Conservation (phyloP, 2,797 vertebrate genomes). For the Ispidina lecontei region DNA sequence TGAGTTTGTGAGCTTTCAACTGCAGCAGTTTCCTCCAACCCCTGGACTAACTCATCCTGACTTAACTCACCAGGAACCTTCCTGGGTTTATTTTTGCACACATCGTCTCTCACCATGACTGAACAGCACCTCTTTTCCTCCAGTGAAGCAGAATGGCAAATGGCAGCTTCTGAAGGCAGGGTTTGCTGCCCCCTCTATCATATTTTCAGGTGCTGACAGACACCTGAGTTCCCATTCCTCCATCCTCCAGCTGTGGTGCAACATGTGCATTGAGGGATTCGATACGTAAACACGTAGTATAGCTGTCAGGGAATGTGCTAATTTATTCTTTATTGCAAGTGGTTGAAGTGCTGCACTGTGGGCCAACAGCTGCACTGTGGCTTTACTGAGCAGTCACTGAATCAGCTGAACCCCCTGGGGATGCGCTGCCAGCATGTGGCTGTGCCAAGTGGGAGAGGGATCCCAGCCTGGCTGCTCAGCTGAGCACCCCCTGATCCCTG, state of each 20-base stretch:
- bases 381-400: background rate
- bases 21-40: background rate
- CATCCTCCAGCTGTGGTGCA: background rate
- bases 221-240: background rate
- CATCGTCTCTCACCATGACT: background rate
- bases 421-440: background rate
- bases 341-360: background rate
- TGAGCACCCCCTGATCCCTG: background rate
- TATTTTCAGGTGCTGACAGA: background rate
- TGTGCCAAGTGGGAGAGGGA: background rate
- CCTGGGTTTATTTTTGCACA: background rate
- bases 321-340: background rate
- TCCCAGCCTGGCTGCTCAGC: background rate
- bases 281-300: background rate
- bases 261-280: background rate
- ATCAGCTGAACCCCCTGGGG: background rate
- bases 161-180: background rate
- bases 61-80: background rate
- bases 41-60: background rate
- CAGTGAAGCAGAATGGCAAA: background rate
- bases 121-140: background rate
- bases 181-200: background rate
- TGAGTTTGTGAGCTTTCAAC: background rate
- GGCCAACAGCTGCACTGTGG: conserved; percentile 11
- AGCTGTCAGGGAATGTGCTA: background rate